Conservation (phyloP, 2,797 vertebrate genomes). For the Lepidocolaptes lacrymiger region DNA sequence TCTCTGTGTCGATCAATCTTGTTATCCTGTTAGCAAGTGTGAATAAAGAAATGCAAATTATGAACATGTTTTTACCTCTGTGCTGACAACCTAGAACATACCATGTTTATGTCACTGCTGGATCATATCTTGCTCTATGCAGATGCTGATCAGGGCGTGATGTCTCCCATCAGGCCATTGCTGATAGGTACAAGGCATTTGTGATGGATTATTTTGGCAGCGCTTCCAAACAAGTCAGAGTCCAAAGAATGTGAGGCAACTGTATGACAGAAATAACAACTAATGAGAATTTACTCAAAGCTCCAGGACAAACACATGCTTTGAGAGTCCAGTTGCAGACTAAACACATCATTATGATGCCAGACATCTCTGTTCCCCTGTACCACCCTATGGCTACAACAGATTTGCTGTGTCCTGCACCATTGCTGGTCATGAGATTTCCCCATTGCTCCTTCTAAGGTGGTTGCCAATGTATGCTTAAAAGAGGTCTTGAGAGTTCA, state of each 20-base stretch:
- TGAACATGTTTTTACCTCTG: background rate
- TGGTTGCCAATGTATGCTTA: background rate
- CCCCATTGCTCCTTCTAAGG: background rate
- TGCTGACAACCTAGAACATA: background rate
- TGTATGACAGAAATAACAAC: background rate
- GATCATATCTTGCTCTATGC: background rate
- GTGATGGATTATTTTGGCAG: background rate
- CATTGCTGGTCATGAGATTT: accelerated
- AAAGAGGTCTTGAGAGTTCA: background rate
- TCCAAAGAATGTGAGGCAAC: background rate
- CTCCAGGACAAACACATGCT: background rate
- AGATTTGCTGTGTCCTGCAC: background rate
- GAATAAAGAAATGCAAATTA: conserved; percentile 3
- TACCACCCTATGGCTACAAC: background rate
- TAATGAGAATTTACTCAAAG: background rate
- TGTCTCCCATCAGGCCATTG: background rate
- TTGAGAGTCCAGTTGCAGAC: background rate
- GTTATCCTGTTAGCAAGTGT: background rate
- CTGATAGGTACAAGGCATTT: background rate
- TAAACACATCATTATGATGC: background rate
- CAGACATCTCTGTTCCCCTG: background rate
- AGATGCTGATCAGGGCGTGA: background rate
- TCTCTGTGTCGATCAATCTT: background rate
- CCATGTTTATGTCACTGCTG: background rate
- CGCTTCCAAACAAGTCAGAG: background rate